These are phyloP conservation scores for Pemphredon lugubris DNA, from an alignment of 2,888 invertebrate genomes.

Conservation along the genomic window DNA sequence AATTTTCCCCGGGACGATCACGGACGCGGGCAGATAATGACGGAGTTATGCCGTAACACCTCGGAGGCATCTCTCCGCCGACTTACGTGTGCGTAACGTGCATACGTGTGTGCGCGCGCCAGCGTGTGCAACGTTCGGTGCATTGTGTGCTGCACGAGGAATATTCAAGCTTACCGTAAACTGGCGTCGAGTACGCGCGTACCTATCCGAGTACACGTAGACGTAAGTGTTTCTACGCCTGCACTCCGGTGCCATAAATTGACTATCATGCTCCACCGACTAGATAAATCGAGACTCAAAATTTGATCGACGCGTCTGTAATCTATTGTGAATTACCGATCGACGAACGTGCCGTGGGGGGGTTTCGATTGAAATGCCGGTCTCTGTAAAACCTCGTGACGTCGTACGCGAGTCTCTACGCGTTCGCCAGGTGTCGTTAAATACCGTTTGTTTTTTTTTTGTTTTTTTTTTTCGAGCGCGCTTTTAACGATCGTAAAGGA, in stretches of 20 bases:
- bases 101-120: conserved; percentile 1
- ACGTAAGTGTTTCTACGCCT: conserved; percentile 20
- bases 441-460: too few relatives aligned
- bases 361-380: not conserved
- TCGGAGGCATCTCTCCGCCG: conserved; percentile 70
- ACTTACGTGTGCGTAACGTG: not conserved
- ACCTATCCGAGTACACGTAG: conserved; percentile 14
- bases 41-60: conserved; percentile 78
- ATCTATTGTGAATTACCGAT: conserved; percentile 15
- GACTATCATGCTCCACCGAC: conserved; percentile 36
- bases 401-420: too few relatives aligned
- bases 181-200: conserved; percentile 45
- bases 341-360: not conserved
- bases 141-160: conserved; percentile 59
- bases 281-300: conserved; percentile 11
- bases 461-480: too few relatives aligned
- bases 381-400: not conserved
- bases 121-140: conserved; percentile 12
- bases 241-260: conserved; percentile 22
- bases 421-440: too few relatives aligned
- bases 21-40: conserved; percentile 74
- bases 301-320: conserved; percentile 20
- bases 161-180: conserved; percentile 60
- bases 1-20: conserved; percentile 77
- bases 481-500: too few relatives aligned